A percentile compares a stretch with the other conserved stretches of the same genome.
Evolutionary conservation across 2,797 vertebrate species (phyloP).

Genomic region (Sciurus vulgaris): DNA sequence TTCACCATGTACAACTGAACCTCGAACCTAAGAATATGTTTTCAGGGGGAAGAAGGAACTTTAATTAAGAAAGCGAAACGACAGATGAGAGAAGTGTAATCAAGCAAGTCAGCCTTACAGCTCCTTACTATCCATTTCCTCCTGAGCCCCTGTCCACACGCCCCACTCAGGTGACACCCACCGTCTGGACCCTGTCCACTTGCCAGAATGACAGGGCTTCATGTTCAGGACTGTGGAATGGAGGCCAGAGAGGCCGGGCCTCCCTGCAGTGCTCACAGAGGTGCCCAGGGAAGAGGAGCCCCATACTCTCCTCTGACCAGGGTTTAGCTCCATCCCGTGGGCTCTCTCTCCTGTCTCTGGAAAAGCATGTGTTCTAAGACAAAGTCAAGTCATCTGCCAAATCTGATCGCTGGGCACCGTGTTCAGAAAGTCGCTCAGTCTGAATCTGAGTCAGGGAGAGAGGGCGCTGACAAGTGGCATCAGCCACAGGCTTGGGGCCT

Average conservation of each 20-base stretch:
- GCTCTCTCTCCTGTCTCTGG: not conserved
- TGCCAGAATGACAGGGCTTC: not conserved
- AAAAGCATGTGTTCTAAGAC: not conserved
- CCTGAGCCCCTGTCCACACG: accelerated
- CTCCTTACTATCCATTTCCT: not conserved
- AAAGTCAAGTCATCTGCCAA: not conserved
- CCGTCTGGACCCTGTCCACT: too few species aligned
- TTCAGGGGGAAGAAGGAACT: not conserved
- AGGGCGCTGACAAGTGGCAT: too few species aligned
- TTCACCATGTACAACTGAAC: not conserved
- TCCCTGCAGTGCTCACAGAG: not conserved
- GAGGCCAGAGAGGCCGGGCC: not conserved
- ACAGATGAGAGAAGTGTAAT: not conserved
- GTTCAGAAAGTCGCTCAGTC: not conserved
- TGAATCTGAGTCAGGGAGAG: accelerated
- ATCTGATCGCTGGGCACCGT: not conserved
- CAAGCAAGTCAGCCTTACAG: not conserved
- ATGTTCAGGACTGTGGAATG: not conserved
- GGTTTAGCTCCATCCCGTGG: too few species aligned
- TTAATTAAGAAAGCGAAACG: slow-evolving; percentile 51
- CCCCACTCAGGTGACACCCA: accelerated
- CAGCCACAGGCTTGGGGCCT: too few species aligned
- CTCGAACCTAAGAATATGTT: not conserved
- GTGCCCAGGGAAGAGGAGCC: accelerated
- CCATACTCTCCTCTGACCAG: not conserved